Evolutionary conservation across 1,140 invertebrate species (phyloP).

Genomic region (Neodiprion pinetum): DNA sequence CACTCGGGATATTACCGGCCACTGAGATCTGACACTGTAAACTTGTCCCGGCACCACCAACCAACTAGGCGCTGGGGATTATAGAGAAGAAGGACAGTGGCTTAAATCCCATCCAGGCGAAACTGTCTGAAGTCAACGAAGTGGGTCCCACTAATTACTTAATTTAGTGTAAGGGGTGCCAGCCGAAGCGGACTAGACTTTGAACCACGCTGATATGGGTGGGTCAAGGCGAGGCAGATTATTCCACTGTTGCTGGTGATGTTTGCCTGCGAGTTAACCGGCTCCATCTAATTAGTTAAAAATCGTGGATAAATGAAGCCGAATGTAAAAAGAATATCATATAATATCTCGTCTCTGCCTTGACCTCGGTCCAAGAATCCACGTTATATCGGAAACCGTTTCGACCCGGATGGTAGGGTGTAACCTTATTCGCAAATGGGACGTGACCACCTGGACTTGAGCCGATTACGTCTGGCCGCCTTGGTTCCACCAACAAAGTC

Average conservation of each 20-base stretch:
- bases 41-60: not conserved
- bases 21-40: not conserved
- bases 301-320: too few relatives aligned
- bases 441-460: not conserved
- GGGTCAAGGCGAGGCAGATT: too few relatives aligned
- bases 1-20: not conserved
- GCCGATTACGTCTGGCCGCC: not conserved
- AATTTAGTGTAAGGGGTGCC: slow-evolving; percentile 2
- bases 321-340: too few relatives aligned
- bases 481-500: too few relatives aligned
- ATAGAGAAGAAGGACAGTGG: not conserved
- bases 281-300: too few relatives aligned
- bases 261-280: too few relatives aligned
- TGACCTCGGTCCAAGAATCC: too few relatives aligned
- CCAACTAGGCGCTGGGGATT: not conserved
- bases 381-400: too few relatives aligned
- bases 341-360: too few relatives aligned
- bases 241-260: too few relatives aligned
- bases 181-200: not conserved
- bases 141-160: not conserved
- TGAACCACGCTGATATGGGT: too few relatives aligned
- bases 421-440: not conserved
- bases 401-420: not conserved
- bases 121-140: not conserved
- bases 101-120: not conserved